phyloP scores from a whole-genome alignment of 2,888 invertebrate species.

The Agrotis ipsilon region DNA sequence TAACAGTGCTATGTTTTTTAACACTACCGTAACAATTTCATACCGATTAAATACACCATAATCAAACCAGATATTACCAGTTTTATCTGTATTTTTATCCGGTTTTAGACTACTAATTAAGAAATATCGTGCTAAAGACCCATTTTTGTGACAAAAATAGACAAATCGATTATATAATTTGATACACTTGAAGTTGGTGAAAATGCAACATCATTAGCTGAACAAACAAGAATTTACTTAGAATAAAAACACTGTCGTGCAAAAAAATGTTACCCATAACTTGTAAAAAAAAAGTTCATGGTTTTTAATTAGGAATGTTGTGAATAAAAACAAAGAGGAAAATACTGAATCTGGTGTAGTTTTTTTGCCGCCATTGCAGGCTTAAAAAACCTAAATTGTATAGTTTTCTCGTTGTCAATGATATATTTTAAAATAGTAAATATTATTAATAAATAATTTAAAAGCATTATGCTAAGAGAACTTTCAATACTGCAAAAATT shows the following conservation, averaged over 20 bases:
- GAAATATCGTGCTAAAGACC: not conserved
- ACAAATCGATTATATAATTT: slow-evolving; percentile 31
- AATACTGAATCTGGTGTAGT: slow-evolving; percentile 5
- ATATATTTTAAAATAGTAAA: no score
- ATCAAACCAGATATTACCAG: not conserved
- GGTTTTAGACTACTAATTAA: not conserved
- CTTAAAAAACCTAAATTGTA: not conserved
- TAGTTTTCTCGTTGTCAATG: not conserved
- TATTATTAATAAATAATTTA: no score
- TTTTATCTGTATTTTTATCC: not conserved
- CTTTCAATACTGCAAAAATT: not conserved
- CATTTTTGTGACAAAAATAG: not conserved
- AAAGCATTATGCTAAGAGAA: not conserved
- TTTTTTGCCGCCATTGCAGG: slow-evolving; percentile 28
- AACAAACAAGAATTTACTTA: slow-evolving; percentile 27
- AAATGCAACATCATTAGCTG: slow-evolving; percentile 30
- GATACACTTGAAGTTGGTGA: slow-evolving; percentile 22
- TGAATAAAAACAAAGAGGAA: slow-evolving; percentile 25
- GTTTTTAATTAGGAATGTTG: slow-evolving; percentile 37
- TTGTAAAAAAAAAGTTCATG: slow-evolving; percentile 38
- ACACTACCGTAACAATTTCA: not conserved
- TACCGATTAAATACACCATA: not conserved
- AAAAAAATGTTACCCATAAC: slow-evolving; percentile 27
- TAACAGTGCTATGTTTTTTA: slow-evolving; percentile 9
- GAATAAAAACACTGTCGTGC: slow-evolving; percentile 34